A percentile compares a stretch with the other conserved stretches of the same genome.
phyloP scores from a whole-genome alignment of 2,797 vertebrate species.

The Muscicapa comitata region DNA sequence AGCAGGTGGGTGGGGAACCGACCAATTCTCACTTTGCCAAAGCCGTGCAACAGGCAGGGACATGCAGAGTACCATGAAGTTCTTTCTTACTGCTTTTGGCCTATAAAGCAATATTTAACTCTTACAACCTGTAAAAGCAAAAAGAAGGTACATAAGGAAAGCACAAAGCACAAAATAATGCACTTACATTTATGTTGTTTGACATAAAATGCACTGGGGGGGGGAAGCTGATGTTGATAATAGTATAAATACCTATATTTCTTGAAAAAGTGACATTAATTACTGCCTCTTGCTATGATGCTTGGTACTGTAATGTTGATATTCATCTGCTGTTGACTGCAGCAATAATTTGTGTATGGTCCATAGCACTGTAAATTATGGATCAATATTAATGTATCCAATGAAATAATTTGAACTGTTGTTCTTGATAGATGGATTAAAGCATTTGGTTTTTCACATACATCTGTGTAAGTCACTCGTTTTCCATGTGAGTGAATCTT shows the following conservation, averaged over 20 bases:
- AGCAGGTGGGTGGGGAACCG: neutral
- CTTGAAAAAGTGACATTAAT: slow-evolving; percentile 78
- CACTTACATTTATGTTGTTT: slow-evolving; percentile 78
- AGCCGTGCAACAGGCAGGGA: slow-evolving; percentile 43
- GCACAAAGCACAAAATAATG: slow-evolving; percentile 81
- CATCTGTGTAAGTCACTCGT: slow-evolving; percentile 60
- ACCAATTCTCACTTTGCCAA: slow-evolving; percentile 73
- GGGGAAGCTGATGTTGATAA: slow-evolving; percentile 72
- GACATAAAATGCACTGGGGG: slow-evolving; percentile 79
- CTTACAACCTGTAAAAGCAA: slow-evolving; percentile 64
- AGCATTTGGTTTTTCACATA: slow-evolving; percentile 81
- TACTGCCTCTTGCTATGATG: slow-evolving; percentile 79
- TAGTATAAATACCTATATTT: slow-evolving; percentile 77
- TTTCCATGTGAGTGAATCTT: slow-evolving; percentile 45
- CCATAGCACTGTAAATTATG: slow-evolving; percentile 83
- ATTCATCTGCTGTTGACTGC: slow-evolving; percentile 78
- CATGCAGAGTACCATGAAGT: slow-evolving; percentile 38
- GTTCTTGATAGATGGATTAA: slow-evolving; percentile 89
- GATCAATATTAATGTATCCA: slow-evolving; percentile 80
- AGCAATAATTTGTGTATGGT: slow-evolving; percentile 81
- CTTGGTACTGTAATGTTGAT: slow-evolving; percentile 85
- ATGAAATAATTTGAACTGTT: slow-evolving; percentile 79
- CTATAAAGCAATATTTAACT: slow-evolving; percentile 77
- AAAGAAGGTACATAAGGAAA: slow-evolving; percentile 72
- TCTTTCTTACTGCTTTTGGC: slow-evolving; percentile 75